Evolutionary conservation across 2,797 vertebrate species (phyloP).

Genomic region (Falco naumanni): DNA sequence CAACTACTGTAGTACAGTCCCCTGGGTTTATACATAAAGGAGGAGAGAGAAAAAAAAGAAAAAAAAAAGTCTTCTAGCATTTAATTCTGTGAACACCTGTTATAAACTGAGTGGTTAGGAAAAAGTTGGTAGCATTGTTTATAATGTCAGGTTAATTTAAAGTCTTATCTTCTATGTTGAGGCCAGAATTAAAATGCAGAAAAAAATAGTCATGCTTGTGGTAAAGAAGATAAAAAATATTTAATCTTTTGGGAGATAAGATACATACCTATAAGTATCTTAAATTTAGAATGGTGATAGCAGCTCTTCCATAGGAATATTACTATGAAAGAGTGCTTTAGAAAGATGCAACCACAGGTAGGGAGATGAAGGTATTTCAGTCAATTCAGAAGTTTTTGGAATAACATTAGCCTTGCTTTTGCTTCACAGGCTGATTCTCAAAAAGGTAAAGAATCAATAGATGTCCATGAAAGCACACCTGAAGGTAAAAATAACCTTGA

Average conservation of each 20-base stretch:
- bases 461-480: slow-evolving; percentile 69
- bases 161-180: neutral
- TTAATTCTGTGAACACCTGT: neutral
- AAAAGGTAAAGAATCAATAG: slow-evolving; percentile 38
- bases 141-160: neutral
- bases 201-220: neutral
- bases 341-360: neutral
- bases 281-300: neutral
- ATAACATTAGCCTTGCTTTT: slow-evolving; percentile 48
- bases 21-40: neutral
- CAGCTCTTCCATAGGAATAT: neutral
- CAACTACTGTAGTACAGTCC: neutral
- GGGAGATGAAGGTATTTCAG: neutral
- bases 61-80: neutral
- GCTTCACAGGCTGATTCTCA: slow-evolving; percentile 66
- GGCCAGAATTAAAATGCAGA: neutral
- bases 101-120: neutral
- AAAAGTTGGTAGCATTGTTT: neutral
- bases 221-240: neutral
- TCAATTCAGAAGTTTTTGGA: neutral
- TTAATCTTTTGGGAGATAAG: neutral
- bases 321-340: neutral
- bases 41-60: neutral
- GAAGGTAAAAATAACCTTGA: slow-evolving; percentile 71
- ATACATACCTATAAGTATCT: neutral